Percentiles rank a stretch among this genome's conserved stretches.
phyloP scores from a whole-genome alignment of 2,888 invertebrate species.

The Caenorhabditis wallacei region DNA sequence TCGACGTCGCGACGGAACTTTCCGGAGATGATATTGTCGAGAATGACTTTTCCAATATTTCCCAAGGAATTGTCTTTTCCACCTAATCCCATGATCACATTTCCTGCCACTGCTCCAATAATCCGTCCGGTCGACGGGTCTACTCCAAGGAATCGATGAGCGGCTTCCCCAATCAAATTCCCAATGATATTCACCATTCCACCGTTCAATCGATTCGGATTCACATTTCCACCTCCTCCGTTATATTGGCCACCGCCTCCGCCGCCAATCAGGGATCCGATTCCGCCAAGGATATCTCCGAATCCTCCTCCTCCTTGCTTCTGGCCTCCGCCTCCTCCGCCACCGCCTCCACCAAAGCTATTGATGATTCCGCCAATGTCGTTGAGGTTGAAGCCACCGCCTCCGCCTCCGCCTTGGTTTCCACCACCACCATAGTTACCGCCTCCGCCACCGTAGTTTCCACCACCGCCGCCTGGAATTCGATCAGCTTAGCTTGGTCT shows the following conservation, averaged over 20 bases:
- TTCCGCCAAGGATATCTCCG: conserved; percentile 76
- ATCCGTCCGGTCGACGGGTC: conserved; percentile 81
- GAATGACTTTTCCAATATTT: conserved; percentile 82
- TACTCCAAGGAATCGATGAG: conserved; percentile 82
- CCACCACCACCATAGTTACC: conserved; percentile 63
- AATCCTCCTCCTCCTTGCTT: conserved; percentile 70
- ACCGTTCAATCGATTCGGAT: conserved; percentile 77
- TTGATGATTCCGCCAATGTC: conserved; percentile 73
- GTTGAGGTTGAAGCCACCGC: conserved; percentile 67
- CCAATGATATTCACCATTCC: conserved; percentile 82
- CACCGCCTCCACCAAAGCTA: conserved; percentile 50
- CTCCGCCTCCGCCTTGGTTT: conserved; percentile 52
- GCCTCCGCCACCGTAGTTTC: conserved; percentile 64
- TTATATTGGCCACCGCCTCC: conserved; percentile 76
- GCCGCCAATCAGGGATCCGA: conserved; percentile 80
- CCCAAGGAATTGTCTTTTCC: conserved; percentile 83
- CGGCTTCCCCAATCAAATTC: conserved; percentile 82
- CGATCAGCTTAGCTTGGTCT: too few species aligned
- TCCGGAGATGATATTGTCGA: conserved; percentile 83
- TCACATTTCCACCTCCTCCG: conserved; percentile 80
- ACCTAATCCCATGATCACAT: conserved; percentile 82
- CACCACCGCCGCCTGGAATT: conserved; percentile 34
- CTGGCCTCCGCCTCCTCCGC: conserved; percentile 55
- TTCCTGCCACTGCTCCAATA: conserved; percentile 82
- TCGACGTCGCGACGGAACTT: conserved; percentile 82